Evolutionary conservation across 2,113 vertebrate species (phyloP).

Genomic region (Morone chrysops): DNA sequence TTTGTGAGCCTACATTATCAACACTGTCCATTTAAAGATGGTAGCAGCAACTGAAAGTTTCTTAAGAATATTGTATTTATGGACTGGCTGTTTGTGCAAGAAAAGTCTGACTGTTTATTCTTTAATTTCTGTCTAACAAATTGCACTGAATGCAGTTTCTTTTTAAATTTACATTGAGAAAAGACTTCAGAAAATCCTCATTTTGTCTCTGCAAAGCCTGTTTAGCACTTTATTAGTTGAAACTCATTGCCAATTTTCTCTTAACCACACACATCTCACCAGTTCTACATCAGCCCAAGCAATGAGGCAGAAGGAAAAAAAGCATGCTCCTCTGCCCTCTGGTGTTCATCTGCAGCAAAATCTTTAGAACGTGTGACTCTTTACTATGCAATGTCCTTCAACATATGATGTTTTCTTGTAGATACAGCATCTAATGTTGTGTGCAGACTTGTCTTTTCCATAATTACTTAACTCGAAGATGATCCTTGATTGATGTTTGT

Average conservation of each 20-base stretch:
- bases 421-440: not conserved
- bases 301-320: not conserved
- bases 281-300: not conserved
- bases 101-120: not conserved
- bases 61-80: slow-evolving; percentile 11
- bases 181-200: slow-evolving; percentile 7
- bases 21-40: slow-evolving; percentile 14
- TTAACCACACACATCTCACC: not conserved
- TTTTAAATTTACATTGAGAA: slow-evolving; percentile 26
- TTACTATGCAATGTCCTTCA: not conserved
- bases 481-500: slow-evolving; percentile 36
- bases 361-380: not conserved
- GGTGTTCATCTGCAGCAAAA: slow-evolving; percentile 11
- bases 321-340: slow-evolving; percentile 63
- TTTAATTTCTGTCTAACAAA: slow-evolving; percentile 11
- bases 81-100: not conserved
- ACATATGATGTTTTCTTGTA: not conserved
- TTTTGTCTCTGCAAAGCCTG: slow-evolving; percentile 12
- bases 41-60: not conserved
- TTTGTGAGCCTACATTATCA: slow-evolving; percentile 17
- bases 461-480: slow-evolving; percentile 5
- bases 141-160: not conserved
- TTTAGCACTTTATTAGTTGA: slow-evolving; percentile 28
- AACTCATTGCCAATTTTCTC: slow-evolving; percentile 6
- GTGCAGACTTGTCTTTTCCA: not conserved